Base-by-base conservation (phyloP, 2,888 invertebrate species). In the Cantharis nigra region DNA sequence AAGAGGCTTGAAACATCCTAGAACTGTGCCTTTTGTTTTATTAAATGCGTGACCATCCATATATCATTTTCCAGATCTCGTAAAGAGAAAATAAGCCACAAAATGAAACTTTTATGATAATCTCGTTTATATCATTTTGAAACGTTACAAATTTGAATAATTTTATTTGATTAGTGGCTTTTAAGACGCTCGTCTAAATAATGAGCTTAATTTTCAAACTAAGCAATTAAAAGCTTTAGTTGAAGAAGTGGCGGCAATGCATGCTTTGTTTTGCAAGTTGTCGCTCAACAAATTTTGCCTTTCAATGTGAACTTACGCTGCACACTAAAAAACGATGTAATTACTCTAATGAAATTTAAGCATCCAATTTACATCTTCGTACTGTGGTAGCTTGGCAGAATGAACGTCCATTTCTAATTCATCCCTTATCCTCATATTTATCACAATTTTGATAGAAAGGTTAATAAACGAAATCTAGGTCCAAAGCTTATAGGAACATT, bases 241-340 rank as follows among this genome's bases (percentile, higher is more conserved):
- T 49, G 49, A 49, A 49, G 13, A 49, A 49, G 49, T 49, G 49
- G n/a, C 49, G n/a, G 49, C 49, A 49, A 49, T 49, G n/a, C 9
- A 49, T 49, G 49, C 49, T 49, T 49, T 49, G 49, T 49, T n/a
- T 49, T 49, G 49, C 49, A 49, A n/a, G 7, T 49, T 74, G 70
- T 74, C 74, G 74, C 70, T 62, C 63, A 74, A 74, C 74, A 70
- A 65, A 71, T 65, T 70, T 71, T 63, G 65, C 67, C 75, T 30
- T 71, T 62, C 75, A 75, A 71, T 75, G 75, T 75, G 71, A 71
- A 67, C 63, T 23, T 63, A 63, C 62, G 70, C 64, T 65, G 67
- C 70, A 75, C 70, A 75, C 75, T 75, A 71, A 75, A 75, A 75
- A 75, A 75, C 75, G 75, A 75, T 71, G 71, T 75, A 75, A 75